These are phyloP conservation scores for Porphyrio hochstetteri DNA, from an alignment of 2,113 vertebrate species.

Conservation along the genomic window DNA sequence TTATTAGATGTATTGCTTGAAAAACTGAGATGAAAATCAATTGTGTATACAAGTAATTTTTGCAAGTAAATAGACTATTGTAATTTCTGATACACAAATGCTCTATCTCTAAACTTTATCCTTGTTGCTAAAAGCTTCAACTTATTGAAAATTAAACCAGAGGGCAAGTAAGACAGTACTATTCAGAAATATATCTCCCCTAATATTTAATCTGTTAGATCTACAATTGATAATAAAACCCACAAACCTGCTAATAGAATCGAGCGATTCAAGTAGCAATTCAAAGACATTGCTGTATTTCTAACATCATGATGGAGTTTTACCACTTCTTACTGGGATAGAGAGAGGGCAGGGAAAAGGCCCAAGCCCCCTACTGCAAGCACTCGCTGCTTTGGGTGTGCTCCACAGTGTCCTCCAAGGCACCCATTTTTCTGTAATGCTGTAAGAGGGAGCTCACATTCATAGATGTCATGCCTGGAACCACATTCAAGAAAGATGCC, in stretches of 20 bases:
- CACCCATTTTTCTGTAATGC: background rate
- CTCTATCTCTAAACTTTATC: background rate
- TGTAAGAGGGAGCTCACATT: background rate
- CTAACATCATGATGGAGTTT: background rate
- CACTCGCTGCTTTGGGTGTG: background rate
- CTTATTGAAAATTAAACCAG: background rate
- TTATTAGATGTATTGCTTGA: background rate
- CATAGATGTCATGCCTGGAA: background rate
- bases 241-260: background rate
- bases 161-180: background rate
- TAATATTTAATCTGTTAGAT: background rate
- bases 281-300: background rate
- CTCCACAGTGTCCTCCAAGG: background rate
- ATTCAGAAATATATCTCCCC: background rate
- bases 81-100: background rate
- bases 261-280: background rate
- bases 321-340: background rate
- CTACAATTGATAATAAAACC: background rate
- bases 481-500: background rate
- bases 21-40: background rate
- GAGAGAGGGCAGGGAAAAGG: background rate
- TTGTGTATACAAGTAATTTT: background rate
- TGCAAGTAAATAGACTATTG: background rate
- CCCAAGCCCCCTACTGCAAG: background rate
- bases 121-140: background rate